Evolutionary conservation across 2,888 invertebrate genomes (phyloP), one percentile per base, ranked within the genome.

Genomic region (Galeruca laticollis): DNA sequence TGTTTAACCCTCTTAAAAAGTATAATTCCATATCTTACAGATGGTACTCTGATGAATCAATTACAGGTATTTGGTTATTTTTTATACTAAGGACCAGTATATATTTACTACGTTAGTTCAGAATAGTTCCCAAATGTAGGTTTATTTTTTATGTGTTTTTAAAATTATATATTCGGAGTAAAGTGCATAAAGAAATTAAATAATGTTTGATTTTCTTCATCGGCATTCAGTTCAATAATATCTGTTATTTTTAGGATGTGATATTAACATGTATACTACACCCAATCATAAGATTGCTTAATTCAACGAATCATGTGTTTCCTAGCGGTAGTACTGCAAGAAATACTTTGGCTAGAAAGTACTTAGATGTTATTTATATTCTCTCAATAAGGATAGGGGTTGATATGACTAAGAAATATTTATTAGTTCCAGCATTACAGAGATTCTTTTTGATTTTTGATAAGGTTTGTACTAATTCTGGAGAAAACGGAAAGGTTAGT

Each of bases 31-130:
- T 94, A 91, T 82, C 88, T 97, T 81, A 92, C 92, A 5, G 96
- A 97, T 82, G 89, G 90, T 13, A 93, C 93, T 66, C 87, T 97
- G 11, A 96, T 96, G 95, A 95, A 96, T 80, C 91, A 94, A 75
- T 86, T 96, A 73, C 93, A 94, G 88, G 95, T 94, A 84, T 80
- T 57, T 62, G 31, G 13, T 13, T 2, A 2, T 37, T 54, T 40
- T 15, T 26, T 26, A 5, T 26, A 26, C 6, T n/a, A n/a, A n/a
- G n/a, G n/a, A n/a, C n/a, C n/a, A 6, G 26, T 26, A 26, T 3
- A 3, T 6, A 26, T 6, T 26, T 26, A 26, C 3, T 26, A 26
- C 4, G 0, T 26, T 26, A 26, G 26, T 26, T 26, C 26, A 26
- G 26, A 26, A 5, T 26, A 26, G 2, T 26, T 26, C 6, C 6